Evolutionary conservation across 1,140 invertebrate genomes (phyloP), one percentile per base, ranked within the genome.

Genomic region (Bicyclus anynana): DNA sequence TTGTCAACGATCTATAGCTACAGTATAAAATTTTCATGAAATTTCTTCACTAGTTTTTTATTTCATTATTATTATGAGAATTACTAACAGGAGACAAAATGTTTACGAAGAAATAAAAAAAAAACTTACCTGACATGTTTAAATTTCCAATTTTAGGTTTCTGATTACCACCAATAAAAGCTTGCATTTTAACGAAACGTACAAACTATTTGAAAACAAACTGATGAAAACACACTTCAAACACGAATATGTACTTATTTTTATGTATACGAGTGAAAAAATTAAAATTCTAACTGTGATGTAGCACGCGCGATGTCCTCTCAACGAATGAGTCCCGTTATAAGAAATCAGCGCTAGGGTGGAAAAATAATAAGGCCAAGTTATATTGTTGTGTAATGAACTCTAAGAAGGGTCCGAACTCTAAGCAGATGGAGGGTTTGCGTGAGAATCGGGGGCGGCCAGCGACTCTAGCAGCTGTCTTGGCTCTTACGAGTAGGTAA

Each of bases 361-460:
- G 56, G 65, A 69, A 71, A 76, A 77, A 75, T 75, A 75, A 77
- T 74, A 75, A 67, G 62, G 56, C 54, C 53, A 62, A 69, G 57
- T 59, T 67, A 63, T 69, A 73, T 74, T 74, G 58, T 74, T 74
- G 70, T 70, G 64, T 72, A 72, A 67, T 72, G 57, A 72, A 70
- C 62, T 66, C 65, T 67, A 72, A 74, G 74, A 72, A 77, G 77
- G 77, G 74, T 61, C 65, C 68, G 67, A 67, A 52, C 38, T 62
- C 13, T 57, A 64, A 64, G 64, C 65, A 74, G 70, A 69, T 71
- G 67, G 62, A 65, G 70, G 65, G 72, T 62, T 57, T 44, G 67
- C 70, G 77, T 75, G 77, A 72, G 74, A 77, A 72, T 73, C 65
- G 72, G 72, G 74, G 74, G 74, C 66, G 74, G 64, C 59, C 62